Conservation (phyloP, 2,113 vertebrate species). For the Synchiropus splendidus region DNA sequence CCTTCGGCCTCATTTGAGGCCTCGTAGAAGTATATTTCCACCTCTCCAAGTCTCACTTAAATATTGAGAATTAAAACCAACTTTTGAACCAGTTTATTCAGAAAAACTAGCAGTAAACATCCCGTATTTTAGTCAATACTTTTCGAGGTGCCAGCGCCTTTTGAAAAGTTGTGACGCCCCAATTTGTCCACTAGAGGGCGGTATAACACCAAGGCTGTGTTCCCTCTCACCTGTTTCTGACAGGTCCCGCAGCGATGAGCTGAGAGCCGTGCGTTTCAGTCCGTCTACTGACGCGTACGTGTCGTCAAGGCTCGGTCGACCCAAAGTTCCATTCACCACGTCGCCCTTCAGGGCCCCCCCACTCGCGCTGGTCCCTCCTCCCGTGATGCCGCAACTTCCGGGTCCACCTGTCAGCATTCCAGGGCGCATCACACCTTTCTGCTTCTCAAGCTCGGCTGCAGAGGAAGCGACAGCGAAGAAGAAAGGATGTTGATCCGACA, state of each 20-base stretch:
- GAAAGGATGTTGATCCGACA: neutral
- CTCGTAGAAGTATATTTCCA: too few species aligned
- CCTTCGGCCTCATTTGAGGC: too few species aligned
- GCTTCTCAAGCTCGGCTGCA: conserved; percentile 85
- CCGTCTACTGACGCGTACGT: conserved; percentile 81
- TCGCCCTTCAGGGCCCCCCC: conserved; percentile 59
- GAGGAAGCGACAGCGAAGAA: conserved; percentile 1
- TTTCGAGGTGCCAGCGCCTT: too few species aligned
- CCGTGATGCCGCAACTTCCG: conserved; percentile 28
- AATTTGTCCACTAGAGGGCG: conserved; percentile 18
- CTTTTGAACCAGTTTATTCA: too few species aligned
- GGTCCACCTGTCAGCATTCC: conserved; percentile 59
- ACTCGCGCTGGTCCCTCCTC: conserved; percentile 39
- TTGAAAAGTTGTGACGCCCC: neutral
- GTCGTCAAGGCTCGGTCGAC: conserved; percentile 79
- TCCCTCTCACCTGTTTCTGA: conserved; percentile 77
- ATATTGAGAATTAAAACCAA: too few species aligned
- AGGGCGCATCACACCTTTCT: conserved; percentile 84
- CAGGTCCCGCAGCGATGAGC: conserved; percentile 84
- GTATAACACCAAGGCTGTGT: neutral
- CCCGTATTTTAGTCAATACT: too few species aligned
- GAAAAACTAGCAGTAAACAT: too few species aligned
- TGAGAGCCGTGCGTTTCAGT: conserved; percentile 83
- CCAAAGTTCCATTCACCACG: conserved; percentile 77
- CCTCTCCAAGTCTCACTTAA: too few species aligned